Evolutionary conservation across 2,888 invertebrate species (phyloP), one percentile per base, ranked within the genome.

Genomic region (Agrochola circellaris): DNA sequence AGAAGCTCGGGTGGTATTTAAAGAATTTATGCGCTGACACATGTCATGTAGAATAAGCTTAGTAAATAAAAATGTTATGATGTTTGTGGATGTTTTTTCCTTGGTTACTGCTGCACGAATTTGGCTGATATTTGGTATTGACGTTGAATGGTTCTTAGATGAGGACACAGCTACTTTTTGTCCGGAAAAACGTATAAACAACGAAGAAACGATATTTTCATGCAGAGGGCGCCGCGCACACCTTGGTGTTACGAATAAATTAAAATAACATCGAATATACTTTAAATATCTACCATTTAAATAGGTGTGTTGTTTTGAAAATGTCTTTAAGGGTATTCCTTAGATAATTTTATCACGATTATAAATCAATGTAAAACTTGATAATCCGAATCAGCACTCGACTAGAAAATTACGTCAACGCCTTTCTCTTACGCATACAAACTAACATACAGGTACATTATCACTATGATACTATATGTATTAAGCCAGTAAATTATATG

Each of bases 401-500:
- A 61, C 77, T 86, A 85, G 84, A 89, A 86, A 88, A 88, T 89
- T 83, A 82, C 80, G 64, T 66, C 77, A 80, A 76, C 79, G 74
- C 74, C 81, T 83, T 86, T 86, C 86, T 89, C 75, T 82, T 67
- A 72, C 45, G 48, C 71, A 84, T 78, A 81, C 75, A 87, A 86
- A 89, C 81, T 71, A 71, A 77, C 75, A 62, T 65, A 65, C 65
- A 67, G 69, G 51, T n/a, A 64, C 68, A 56, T 65, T 68, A 77
- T 38, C 30, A 68, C 75, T 74, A 73, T 78, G 56, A n/a, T 34
- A 45, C 34, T 45, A 73, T 58, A 65, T 66, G 64, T 51, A 56
- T 80, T 60, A 80, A 88, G 82, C 88, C 88, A 86, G 89, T 92
- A 93, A 93, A 94, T 94, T 93, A 94, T 92, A 93, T 91, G 90